Evolutionary conservation across 2,113 vertebrate species (phyloP).

Genomic region (Erythrocercus mccallii): DNA sequence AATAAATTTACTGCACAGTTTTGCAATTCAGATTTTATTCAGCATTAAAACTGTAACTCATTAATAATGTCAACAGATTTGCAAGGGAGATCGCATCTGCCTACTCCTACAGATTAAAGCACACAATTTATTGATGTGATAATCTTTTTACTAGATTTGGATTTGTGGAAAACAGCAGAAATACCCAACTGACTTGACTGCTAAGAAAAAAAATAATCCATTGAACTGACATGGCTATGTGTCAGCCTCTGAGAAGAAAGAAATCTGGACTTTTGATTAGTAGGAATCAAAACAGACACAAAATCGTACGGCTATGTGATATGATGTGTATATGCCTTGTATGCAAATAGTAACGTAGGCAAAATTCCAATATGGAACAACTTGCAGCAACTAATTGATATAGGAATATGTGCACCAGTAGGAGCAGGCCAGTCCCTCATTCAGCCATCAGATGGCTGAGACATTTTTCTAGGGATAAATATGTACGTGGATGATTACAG

Average conservation of each 20-base stretch:
- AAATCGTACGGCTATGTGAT: background rate
- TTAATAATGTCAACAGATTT: background rate
- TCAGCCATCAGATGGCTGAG: conserved; percentile 20
- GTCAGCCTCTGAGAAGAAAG: background rate
- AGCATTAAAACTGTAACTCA: background rate
- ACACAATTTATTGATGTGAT: background rate
- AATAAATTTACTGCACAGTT: background rate
- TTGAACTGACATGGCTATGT: background rate
- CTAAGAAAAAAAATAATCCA: background rate
- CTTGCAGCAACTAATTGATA: background rate
- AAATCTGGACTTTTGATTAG: background rate
- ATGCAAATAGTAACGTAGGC: conserved; percentile 25
- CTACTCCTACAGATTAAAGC: background rate
- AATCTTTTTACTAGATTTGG: background rate
- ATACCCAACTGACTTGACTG: background rate
- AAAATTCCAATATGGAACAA: conserved; percentile 19
- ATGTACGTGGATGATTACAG: conserved; percentile 1
- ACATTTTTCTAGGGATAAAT: conserved; percentile 34
- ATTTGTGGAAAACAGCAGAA: background rate
- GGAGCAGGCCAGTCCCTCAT: background rate
- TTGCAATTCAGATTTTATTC: background rate
- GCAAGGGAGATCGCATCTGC: background rate
- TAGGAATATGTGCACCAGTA: background rate
- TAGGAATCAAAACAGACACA: background rate
- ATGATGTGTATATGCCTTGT: background rate